Evolutionary conservation across 2,888 invertebrate genomes (phyloP), one percentile per base, ranked within the genome.

Genomic region (Fragum sueziense): DNA sequence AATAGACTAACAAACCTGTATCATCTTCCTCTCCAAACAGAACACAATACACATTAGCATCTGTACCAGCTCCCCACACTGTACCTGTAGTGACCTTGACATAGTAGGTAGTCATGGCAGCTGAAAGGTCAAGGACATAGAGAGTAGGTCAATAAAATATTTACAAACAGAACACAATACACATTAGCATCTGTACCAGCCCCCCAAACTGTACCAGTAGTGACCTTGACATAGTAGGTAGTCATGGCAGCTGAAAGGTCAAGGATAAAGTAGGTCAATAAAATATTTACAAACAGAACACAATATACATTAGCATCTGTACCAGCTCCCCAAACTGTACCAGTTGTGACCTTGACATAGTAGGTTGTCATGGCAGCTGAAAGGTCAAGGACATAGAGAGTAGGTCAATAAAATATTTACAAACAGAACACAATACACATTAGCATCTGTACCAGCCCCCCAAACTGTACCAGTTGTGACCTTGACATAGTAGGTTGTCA

Each of bases 111-210:
- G 91, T 91, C 88, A 91, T 89, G 76, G 91, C 90, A 87, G 92
- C 93, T 93, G 87, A 14, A 88, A 37, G 6, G 37, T 37, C 37
- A 47, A 47, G 47, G 7, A 9, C 4, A 47, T 47, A 47, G 20
- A 4, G n/a, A 47, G n/a, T n/a, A n/a, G n/a, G n/a, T n/a, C n/a
- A n/a, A n/a, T n/a, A n/a, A n/a, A n/a, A n/a, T n/a, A n/a, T 92
- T 91, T 22, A 93, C 93, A 84, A 90, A 92, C 34, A 93, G 76
- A 22, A 88, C 83, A 70, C 92, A 78, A 79, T 85, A 92, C 4
- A 93, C 93, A 85, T 93, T 93, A 34, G 93, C 93, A 88, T 93
- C 92, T 7, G 93, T 93, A 0, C 93, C 93, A 0, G 93, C 93
- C 6, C 93, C 92, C 70, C 86, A 88, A 3, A 89, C 87, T 70